phyloP scores from a whole-genome alignment of 2,113 vertebrate genomes.

The Pyrgilauda ruficollis region DNA sequence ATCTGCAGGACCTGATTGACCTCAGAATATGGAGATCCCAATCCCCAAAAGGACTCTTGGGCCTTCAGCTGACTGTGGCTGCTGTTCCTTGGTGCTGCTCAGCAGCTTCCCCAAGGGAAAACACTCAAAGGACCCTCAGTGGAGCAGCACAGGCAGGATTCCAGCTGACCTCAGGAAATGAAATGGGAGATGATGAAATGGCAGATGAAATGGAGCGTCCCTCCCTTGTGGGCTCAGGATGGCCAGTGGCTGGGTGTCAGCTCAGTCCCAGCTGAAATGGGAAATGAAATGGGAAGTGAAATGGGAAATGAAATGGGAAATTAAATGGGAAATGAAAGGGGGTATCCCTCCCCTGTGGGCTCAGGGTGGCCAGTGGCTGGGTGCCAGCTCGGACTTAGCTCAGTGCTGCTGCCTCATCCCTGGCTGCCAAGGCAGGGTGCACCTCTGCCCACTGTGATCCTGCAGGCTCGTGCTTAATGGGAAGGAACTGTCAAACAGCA shows the following conservation, averaged over 20 bases:
- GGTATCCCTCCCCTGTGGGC: fast-evolving
- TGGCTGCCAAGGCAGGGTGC: neutral
- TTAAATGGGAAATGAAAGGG: too few relatives aligned
- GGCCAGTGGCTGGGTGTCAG: too few relatives aligned
- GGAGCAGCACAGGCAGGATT: neutral
- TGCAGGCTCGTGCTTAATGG: neutral
- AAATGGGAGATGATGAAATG: neutral
- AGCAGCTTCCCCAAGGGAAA: neutral
- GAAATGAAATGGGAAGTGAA: too few relatives aligned
- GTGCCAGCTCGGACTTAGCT: neutral
- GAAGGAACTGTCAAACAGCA: neutral
- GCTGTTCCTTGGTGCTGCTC: neutral
- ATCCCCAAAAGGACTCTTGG: neutral
- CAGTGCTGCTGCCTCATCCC: neutral
- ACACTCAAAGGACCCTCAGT: neutral
- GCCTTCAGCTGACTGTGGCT: neutral
- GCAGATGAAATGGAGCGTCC: neutral
- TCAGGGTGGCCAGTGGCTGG: too few relatives aligned
- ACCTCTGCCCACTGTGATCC: too few relatives aligned
- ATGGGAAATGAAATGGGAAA: too few relatives aligned
- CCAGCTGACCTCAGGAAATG: neutral
- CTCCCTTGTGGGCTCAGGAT: too few relatives aligned
- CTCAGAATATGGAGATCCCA: neutral
- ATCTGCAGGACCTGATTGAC: neutral
- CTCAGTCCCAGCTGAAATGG: neutral